These are phyloP conservation scores for Pyxicephalus adspersus DNA, from an alignment of 2,113 vertebrate species.

Conservation along the genomic window DNA sequence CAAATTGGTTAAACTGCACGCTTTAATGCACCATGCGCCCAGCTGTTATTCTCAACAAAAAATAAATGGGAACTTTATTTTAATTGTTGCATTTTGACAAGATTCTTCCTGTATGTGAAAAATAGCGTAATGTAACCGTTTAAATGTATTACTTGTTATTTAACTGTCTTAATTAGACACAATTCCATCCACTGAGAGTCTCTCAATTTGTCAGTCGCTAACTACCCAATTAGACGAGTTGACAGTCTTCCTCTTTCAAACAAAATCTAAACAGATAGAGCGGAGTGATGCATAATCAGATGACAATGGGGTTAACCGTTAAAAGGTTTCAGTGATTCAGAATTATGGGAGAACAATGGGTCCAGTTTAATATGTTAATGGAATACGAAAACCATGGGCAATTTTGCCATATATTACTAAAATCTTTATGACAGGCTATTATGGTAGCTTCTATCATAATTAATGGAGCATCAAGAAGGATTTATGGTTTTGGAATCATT, in stretches of 20 bases:
- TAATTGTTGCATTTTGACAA: constrained; percentile 12
- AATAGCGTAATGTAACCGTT: constrained; percentile 26
- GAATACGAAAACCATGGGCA: constrained; percentile 58
- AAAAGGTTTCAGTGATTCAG: constrained; percentile 57
- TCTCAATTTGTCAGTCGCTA: constrained; percentile 53
- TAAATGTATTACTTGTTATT: constrained; percentile 50
- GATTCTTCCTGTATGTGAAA: constrained; percentile 13
- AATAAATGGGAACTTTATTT: neutral
- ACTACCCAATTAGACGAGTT: constrained; percentile 51
- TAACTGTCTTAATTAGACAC: constrained; percentile 49
- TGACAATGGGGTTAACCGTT: constrained; percentile 57
- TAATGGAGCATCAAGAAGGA: constrained; percentile 55
- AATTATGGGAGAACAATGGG: constrained; percentile 62
- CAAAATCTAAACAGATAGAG: constrained; percentile 23
- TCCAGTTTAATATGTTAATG: constrained; percentile 63
- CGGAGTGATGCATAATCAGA: constrained; percentile 55
- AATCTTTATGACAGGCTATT: constrained; percentile 52
- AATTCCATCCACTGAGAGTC: constrained; percentile 53
- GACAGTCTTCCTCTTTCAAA: constrained; percentile 39
- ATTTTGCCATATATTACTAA: constrained; percentile 60
- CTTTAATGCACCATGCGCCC: no score
- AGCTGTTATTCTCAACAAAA: no score
- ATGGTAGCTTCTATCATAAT: constrained; percentile 43
- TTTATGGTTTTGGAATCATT: constrained; percentile 50
- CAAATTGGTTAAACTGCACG: no score